Evolutionary conservation across 2,113 vertebrate species (phyloP), one percentile per base, ranked within the genome.

Genomic region (Bos indicus): DNA sequence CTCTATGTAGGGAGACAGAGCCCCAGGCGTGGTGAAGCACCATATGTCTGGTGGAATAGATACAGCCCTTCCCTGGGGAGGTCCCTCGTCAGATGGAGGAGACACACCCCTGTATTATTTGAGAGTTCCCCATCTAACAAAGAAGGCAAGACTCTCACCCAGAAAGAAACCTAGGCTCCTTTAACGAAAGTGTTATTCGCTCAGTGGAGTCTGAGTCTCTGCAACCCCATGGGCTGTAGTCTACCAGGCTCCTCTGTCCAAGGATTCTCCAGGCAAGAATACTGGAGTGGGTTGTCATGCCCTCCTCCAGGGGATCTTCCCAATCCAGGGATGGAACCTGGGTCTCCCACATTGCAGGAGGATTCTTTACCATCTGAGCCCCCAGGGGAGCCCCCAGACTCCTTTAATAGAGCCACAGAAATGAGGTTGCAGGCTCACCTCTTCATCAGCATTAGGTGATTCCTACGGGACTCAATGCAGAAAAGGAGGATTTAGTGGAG

Each of bases 161-260:
- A 40, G 59, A 46, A 59, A 91, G n/a, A 26, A 30, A 48, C n/a
- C 71, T 8, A 15, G 77, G 28, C 12, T 5, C 21, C 33, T 48
- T 10, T 2, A 62, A 25, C 0, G n/a, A 6, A 13, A 71, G n/a
- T 23, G 10, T 40, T 23, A 12, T 2, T 12, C 1, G 2, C 67
- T 36, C n/a, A 71, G 67, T 3, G 23, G n/a, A 12, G 2, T 71
- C n/a, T 36, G n/a, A 71, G 19, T 36, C 67, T 71, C 36, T 71
- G n/a, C n/a, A 19, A 36, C 67, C 19, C 19, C n/a, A 0, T 2
- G 19, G 67, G 4, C 67, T 71, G 9, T 12, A 71, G 64, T 11
- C n/a, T 0, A 71, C 64, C 64, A 36, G n/a, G 19, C 64, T 71
- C 19, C 64, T 71, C 64, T 36, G 9, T 23, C 17, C 17, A 23